Evolutionary conservation across 2,888 invertebrate genomes (phyloP), one percentile per base, ranked within the genome.

Genomic region (Volucella inflata): DNA sequence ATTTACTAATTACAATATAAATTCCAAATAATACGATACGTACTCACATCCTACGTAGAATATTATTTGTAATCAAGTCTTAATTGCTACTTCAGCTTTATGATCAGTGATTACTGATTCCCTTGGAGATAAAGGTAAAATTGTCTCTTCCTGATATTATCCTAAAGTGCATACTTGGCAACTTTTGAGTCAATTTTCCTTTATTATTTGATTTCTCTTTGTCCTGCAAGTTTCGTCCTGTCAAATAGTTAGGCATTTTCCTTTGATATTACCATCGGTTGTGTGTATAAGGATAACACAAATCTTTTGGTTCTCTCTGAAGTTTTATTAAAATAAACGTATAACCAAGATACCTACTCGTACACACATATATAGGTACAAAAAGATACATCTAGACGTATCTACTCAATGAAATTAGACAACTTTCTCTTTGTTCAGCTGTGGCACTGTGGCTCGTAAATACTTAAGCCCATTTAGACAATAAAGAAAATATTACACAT

Each of bases 401-500:
- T n/a, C n/a, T n/a, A 50, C 48, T 4, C 11, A 2, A 14, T 38
- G 14, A 60, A 64, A 53, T 53, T 30, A 57, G 14, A 8, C 48
- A 78, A 78, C 48, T 60, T 59, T 42, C 55, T 14, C 14, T 48
- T 21, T 46, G 36, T 67, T 17, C 16, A 60, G 53, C 38, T 67
- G 51, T 55, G 59, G 30, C 30, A 30, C 53, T 67, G 38, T 53
- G 51, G 67, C 46, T 60, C 62, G 42, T 68, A 74, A 68, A 78
- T 83, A 74, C 83, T 64, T 78, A 74, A 78, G 74, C 50, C 74
- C 68, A 83, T 83, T 83, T 68, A 78, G 78, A 78, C 74, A 78
- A 83, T 74, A 72, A 78, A 72, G 60, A 74, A 78, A 67, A 83
- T 68, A 83, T 50, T 60, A 82, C 46, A 74, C 14, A 14, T n/a